A percentile compares a stretch with the other conserved stretches of the same genome.
These are phyloP conservation scores for Lynx canadensis DNA, from an alignment of 2,113 vertebrate genomes.

Conservation along the genomic window DNA sequence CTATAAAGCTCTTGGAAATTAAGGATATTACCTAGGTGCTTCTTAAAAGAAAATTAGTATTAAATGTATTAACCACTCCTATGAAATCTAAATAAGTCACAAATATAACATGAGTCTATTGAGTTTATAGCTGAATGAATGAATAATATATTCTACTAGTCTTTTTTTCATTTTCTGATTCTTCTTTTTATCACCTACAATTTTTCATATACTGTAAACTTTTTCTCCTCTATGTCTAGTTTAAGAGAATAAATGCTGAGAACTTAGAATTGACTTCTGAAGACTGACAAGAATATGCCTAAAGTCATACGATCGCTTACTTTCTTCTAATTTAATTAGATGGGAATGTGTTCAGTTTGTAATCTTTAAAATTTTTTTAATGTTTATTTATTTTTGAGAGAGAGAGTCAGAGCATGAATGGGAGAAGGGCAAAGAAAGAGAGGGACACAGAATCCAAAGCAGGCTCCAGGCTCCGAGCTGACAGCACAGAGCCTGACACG, in stretches of 20 bases:
- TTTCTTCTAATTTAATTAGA: constrained; percentile 35
- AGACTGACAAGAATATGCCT: neutral
- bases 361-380: neutral
- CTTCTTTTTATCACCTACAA: neutral
- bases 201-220: neutral
- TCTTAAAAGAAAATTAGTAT: neutral
- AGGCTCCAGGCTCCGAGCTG: too few relatives aligned
- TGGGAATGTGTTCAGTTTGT: neutral
- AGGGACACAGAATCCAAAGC: too few relatives aligned
- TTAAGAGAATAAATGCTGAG: neutral
- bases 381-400: too few relatives aligned
- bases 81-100: constrained; percentile 34
- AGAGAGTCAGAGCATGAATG: too few relatives aligned
- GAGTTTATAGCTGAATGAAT: neutral
- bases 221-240: neutral
- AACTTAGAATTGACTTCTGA: neutral
- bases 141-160: neutral
- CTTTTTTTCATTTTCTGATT: constrained; percentile 40
- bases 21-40: neutral
- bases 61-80: neutral
- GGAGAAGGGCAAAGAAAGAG: too few relatives aligned
- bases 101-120: constrained; percentile 24
- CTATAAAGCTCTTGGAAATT: constrained; percentile 27
- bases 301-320: neutral
- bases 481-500: too few relatives aligned